A percentile compares a stretch with the other conserved stretches of the same genome.
Conservation (phyloP, 2,797 vertebrate species). For the Mallotus villosus region DNA sequence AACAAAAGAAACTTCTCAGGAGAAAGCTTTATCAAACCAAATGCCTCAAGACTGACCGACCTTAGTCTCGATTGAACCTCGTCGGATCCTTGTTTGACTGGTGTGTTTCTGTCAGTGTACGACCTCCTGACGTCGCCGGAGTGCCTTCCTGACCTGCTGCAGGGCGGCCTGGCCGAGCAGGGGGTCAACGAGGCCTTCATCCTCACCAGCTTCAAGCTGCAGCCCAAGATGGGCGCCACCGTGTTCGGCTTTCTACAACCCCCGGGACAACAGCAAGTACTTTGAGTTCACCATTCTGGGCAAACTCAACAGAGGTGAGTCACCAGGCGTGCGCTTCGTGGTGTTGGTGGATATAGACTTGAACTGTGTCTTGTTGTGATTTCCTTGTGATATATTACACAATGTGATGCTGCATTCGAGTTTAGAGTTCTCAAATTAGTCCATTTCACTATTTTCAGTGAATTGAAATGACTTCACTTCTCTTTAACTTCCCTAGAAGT, state of each 20-base stretch:
- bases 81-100: conserved; percentile 30
- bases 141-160: conserved; percentile 83
- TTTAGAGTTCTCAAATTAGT: too few relatives aligned
- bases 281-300: conserved; percentile 95
- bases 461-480: too few relatives aligned
- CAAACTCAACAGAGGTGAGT: conserved; percentile 90
- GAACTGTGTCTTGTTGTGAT: not conserved
- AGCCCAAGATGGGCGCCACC: conserved; percentile 75
- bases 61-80: too few relatives aligned
- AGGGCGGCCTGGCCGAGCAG: conserved; percentile 83
- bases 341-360: too few relatives aligned
- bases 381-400: not conserved
- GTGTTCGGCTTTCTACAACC: conserved; percentile 87
- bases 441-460: not conserved
- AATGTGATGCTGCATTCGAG: too few relatives aligned
- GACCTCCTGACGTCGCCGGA: conserved; percentile 90
- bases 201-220: conserved; percentile 87
- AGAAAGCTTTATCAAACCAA: too few relatives aligned
- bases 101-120: conserved; percentile 77
- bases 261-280: conserved; percentile 89
- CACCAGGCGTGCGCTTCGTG: too few relatives aligned
- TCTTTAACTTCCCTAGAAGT: too few relatives aligned
- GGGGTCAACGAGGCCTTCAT: conserved; percentile 85
- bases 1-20: too few relatives aligned
- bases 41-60: too few relatives aligned